phyloP scores from a whole-genome alignment of 2,888 invertebrate genomes.

The Perithous albicinctus region DNA sequence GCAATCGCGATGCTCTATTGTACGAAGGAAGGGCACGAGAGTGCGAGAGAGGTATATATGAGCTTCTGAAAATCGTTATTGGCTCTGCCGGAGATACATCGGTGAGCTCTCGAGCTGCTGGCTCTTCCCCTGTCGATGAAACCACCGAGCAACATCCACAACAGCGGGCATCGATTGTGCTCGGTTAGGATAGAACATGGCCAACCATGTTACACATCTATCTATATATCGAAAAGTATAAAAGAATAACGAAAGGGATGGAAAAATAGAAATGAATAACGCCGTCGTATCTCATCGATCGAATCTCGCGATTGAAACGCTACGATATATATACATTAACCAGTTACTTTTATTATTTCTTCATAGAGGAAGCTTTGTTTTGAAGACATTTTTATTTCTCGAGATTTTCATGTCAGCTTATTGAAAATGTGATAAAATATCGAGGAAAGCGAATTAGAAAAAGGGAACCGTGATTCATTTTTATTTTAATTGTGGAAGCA shows the following conservation, averaged over 20 bases:
- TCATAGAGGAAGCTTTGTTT: too few relatives aligned
- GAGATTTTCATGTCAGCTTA: too few relatives aligned
- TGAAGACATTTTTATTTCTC: too few relatives aligned
- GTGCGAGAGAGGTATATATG: not conserved
- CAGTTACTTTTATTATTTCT: too few relatives aligned
- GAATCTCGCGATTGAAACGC: not conserved
- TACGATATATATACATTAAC: not conserved
- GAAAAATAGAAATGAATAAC: constrained; percentile 4
- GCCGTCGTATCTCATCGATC: not conserved
- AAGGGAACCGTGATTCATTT: not conserved
- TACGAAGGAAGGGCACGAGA: not conserved
- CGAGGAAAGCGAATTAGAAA: too few relatives aligned
- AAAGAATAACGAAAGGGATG: constrained; percentile 9
- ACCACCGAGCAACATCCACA: constrained; percentile 20
- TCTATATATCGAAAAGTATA: not conserved
- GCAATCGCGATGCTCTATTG: constrained; percentile 14
- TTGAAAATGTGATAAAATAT: too few relatives aligned
- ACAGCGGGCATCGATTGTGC: constrained; percentile 19
- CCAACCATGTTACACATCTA: constrained; percentile 10
- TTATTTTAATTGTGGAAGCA: too few relatives aligned
- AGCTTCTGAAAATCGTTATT: constrained; percentile 37
- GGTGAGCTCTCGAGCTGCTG: not conserved
- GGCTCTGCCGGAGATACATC: constrained; percentile 10
- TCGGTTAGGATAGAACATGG: constrained; percentile 30
- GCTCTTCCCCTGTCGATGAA: constrained; percentile 25